Conservation (phyloP, 2,888 invertebrate genomes). For the Colletes collaris region DNA sequence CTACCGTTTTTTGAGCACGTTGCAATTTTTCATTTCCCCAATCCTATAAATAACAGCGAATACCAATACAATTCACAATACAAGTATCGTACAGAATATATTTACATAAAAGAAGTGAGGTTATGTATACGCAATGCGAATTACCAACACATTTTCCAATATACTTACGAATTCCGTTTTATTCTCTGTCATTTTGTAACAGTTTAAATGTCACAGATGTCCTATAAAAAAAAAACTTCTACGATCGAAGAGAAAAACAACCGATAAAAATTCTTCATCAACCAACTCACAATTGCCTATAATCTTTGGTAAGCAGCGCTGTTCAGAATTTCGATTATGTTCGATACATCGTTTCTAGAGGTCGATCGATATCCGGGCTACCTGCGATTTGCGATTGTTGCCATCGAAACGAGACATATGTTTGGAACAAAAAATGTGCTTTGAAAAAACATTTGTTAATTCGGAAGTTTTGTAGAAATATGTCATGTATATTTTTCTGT, state of each 20-base stretch:
- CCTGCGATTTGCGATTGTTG: background rate
- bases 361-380: conserved; percentile 19
- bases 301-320: conserved; percentile 9
- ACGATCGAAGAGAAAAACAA: conserved; percentile 8
- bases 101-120: conserved; percentile 38
- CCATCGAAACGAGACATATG: too few species aligned
- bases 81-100: background rate
- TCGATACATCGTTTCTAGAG: conserved; percentile 18
- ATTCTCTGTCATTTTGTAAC: conserved; percentile 71
- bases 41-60: conserved; percentile 85
- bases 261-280: conserved; percentile 6
- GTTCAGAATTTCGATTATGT: conserved; percentile 4
- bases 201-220: background rate
- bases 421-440: too few species aligned
- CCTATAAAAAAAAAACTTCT: conserved; percentile 24
- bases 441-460: too few species aligned
- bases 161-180: conserved; percentile 76
- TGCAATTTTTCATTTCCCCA: conserved; percentile 94
- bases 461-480: too few species aligned
- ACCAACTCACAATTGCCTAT: conserved; percentile 1
- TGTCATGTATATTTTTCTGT: too few species aligned
- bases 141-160: background rate
- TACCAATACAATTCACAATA: background rate
- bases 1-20: conserved; percentile 93
- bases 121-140: conserved; percentile 24